phyloP scores from a whole-genome alignment of 1,140 invertebrate genomes.

The Sycophila sp. region DNA sequence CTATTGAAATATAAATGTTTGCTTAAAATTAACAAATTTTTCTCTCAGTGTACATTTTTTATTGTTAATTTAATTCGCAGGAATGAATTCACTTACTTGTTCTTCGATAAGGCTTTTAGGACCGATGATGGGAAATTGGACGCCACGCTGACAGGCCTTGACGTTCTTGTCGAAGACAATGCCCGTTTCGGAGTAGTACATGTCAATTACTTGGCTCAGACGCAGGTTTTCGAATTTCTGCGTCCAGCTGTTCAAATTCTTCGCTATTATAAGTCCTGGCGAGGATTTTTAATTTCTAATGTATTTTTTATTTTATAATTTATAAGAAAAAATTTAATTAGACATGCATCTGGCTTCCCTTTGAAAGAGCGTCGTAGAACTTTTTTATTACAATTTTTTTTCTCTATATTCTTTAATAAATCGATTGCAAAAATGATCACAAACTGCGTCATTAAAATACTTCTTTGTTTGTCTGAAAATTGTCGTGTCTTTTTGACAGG shows the following conservation, averaged over 20 bases:
- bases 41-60: too few species aligned
- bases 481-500: too few species aligned
- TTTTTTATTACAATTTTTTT: too few species aligned
- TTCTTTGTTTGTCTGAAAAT: too few species aligned
- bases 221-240: slow-evolving; percentile 64
- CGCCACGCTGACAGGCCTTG: slow-evolving; percentile 69
- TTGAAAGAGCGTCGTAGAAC: too few species aligned
- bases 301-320: too few species aligned
- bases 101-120: slow-evolving; percentile 49
- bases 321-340: too few species aligned
- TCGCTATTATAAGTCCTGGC: slow-evolving; percentile 72
- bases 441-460: too few species aligned
- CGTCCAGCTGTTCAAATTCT: slow-evolving; percentile 66
- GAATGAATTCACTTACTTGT: slow-evolving; percentile 47
- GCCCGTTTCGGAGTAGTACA: slow-evolving; percentile 75
- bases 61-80: too few species aligned
- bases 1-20: not conserved
- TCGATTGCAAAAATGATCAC: too few species aligned
- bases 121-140: slow-evolving; percentile 56
- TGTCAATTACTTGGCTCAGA: slow-evolving; percentile 74
- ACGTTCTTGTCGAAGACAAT: slow-evolving; percentile 67
- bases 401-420: not conserved
- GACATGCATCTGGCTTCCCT: too few species aligned
- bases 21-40: slow-evolving; percentile 5
- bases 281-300: too few species aligned